Base-by-base conservation (phyloP, 2,797 vertebrate genomes). In the Cossypha dichroa region DNA sequence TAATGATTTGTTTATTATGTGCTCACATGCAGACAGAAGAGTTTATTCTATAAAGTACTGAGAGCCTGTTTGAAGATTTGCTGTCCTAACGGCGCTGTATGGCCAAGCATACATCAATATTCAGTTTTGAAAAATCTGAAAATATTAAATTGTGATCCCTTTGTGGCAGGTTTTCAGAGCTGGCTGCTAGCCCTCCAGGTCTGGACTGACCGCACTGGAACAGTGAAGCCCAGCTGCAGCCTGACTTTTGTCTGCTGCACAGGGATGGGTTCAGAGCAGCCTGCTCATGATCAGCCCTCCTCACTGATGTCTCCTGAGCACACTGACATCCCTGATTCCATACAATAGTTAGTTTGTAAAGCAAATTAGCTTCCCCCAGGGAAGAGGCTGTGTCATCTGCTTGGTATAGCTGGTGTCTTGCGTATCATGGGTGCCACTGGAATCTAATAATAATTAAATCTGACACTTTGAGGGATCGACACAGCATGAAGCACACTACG, bases 351-450 rank as follows among this genome's bases (percentile, higher is more conserved):
- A 45, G 52, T 77, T 83, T 88, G 92, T 88, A 81, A 96, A 90
- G 73, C 83, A 95, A 95, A 94, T 95, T 58, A 90, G 1, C 69
- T 85, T 95, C 58, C 91, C 56, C 45, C 38, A 41, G 60, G 74
- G 81, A 89, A 76, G 56, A 85, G 83, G 21, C 76, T 63, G 28
- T 85, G 76, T 85, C 87, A 81, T 95, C 90, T 72, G 93, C 91
- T 92, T 5, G 0, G n/a, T 54, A 5, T 92, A 63, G 79, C 63
- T 77, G 83, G 26, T 86, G 55, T 43, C 91, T 93, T 85, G 67
- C 40, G 10, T 79, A 93, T 94, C 88, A 95, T 96, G 86, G 95
- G 95, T 96, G 95, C 93, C 84, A 56, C 91, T 94, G 86, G 70
- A 97, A 94, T 89, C 79, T 89, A 92, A 89, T 92, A 87, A 86